Evolutionary conservation across 2,888 invertebrate genomes (phyloP), one percentile per base, ranked within the genome.

Genomic region (Junonia oenone): DNA sequence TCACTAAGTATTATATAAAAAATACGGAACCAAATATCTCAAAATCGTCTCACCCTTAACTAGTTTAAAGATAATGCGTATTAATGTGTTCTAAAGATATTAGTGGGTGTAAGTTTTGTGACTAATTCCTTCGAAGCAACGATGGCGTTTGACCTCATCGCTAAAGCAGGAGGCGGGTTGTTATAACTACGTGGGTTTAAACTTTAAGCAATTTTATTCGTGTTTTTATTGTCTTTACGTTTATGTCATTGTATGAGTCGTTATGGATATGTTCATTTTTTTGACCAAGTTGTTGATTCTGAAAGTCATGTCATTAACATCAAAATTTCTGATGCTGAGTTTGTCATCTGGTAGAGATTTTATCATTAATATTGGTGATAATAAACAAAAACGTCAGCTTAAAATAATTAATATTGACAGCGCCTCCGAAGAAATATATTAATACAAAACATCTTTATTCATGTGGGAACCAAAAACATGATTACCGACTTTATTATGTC

Each of bases 71-170:
- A 50, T 51, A 54, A 55, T 45, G 45, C 45, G 37, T 59, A 55
- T 59, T 54, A 59, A 54, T 56, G 57, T 51, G 51, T 51, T 61
- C 26, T 37, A 38, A 58, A 51, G 19, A 52, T 48, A 57, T 58
- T 55, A 55, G 60, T 47, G 58, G 47, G 33, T 47, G 17, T 51
- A 46, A 51, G 40, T n/a, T 45, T 31, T 26, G 6, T n/a, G 38
- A 15, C 38, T 51, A 50, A 51, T 51, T 45, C 6, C 43, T 43
- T 48, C 9, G 8, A 38, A 40, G 29, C 27, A 47, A 40, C 22
- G 54, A 40, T 48, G 22, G 26, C 6, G 13, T 26, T 43, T 13
- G 43, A 22, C 43, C 13, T 26, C 22, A 26, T 26, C 26, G 26
- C 43, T 26, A 48, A 26, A 37, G 46, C 17, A n/a, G n/a, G 1